A percentile compares a stretch with the other conserved stretches of the same genome.
Conservation (phyloP, 2,113 vertebrate species). For the Bucco capensis region DNA sequence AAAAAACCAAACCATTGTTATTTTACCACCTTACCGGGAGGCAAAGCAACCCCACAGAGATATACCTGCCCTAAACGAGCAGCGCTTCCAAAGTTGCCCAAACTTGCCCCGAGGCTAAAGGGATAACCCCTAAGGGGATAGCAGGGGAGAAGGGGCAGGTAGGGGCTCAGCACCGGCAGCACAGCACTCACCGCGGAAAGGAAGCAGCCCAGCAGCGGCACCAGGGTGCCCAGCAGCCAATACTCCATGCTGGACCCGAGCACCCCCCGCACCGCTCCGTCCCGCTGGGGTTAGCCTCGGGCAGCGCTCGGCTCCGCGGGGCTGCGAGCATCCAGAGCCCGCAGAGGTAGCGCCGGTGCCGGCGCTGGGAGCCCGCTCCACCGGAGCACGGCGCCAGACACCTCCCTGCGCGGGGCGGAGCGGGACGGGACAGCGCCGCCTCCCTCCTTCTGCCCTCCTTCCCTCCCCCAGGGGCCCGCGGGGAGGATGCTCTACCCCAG, state of each 20-base stretch:
- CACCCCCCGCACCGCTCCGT: not conserved
- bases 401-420: not conserved
- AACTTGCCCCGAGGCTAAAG: not conserved
- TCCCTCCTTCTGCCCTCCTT: not conserved
- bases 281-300: not conserved
- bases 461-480: not conserved
- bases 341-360: not conserved
- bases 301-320: not conserved
- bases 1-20: accelerated
- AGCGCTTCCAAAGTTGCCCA: not conserved
- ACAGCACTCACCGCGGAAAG: constrained; percentile 32
- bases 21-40: accelerated
- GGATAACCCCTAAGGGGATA: not conserved
- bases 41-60: accelerated
- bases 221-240: not conserved
- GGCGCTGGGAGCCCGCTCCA: not conserved
- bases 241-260: not conserved
- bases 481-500: not conserved
- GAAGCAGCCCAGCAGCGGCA: not conserved
- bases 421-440: not conserved
- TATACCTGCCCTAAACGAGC: not conserved
- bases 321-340: not conserved
- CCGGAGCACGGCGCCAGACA: not conserved
- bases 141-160: no score
- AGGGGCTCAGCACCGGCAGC: not conserved